Evolutionary conservation across 2,797 vertebrate species (phyloP), one percentile per base, ranked within the genome.

Genomic region (Chelonia mydas): DNA sequence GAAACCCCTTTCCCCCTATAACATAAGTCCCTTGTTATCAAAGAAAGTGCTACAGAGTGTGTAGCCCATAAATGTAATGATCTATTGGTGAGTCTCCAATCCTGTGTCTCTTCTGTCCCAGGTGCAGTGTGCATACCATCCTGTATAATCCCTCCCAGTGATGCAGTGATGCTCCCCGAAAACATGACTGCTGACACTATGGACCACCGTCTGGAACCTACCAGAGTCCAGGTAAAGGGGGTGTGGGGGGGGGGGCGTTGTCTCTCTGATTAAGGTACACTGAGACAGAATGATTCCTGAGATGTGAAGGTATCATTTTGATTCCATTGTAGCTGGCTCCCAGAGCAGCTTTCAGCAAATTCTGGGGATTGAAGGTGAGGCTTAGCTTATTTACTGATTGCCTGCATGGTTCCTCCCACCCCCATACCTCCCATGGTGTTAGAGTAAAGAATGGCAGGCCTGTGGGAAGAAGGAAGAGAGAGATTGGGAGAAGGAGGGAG

Each of bases 171-270:
- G 41, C 98, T 99, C 94, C 98, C 99, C 3, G 98, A 97, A 87
- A 99, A 98, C 4, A 87, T 99, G 51, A 99, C 98, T 85, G 97
- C 98, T 28, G 98, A 99, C 88, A 98, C 98, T 2, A 96, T 99
- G 97, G 98, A 99, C 89, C 99, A 99, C 98, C 99, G 98, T 98
- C 98, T 99, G 98, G 97, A 98, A 72, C 99, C 99, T 87, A 97
- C 97, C 90, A 98, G 97, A 95, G 98, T 99, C 91, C 98, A 99
- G 99, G 99, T 99, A 97, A 98, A 97, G 1, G 7, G 37, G 19
- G 33, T 7, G 68, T 19, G 37, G n/a, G 33, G 33, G 97, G 1
- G 5, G 28, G 81, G 17, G 8, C 15, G 45, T 28, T 6, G 2
- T 55, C 57, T 3, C 5, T 89, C 31, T 37, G 41, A 47, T 72